Evolutionary conservation across 2,888 invertebrate species (phyloP).

Genomic region (Ochropleura leucogaster): DNA sequence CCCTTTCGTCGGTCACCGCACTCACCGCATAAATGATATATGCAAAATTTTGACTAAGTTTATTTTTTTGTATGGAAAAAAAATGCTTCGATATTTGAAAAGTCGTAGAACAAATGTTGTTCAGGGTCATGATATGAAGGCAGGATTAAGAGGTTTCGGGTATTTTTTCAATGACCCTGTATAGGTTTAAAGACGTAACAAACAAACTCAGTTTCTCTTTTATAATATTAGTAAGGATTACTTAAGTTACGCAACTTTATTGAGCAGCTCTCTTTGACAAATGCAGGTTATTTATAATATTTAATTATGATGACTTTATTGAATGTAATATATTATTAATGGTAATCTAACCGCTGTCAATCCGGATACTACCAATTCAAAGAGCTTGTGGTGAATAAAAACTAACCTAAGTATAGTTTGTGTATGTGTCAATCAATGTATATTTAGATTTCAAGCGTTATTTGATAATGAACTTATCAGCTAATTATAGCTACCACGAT

Average conservation of each 20-base stretch:
- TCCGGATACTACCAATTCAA: background rate
- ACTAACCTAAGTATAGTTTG: too few species aligned
- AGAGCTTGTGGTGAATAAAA: background rate
- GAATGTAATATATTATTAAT: conserved; percentile 1
- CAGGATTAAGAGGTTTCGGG: too few species aligned
- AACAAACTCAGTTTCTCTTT: too few species aligned
- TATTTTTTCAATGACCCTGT: too few species aligned
- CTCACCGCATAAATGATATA: too few species aligned
- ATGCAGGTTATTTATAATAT: conserved; percentile 22
- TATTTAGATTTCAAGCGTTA: conserved; percentile 20
- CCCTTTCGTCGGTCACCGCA: too few species aligned
- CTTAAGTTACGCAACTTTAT: conserved; percentile 28
- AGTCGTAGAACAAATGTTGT: too few species aligned
- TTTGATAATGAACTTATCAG: conserved; percentile 20
- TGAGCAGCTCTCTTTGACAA: conserved; percentile 33
- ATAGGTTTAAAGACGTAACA: too few species aligned
- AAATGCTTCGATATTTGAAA: too few species aligned
- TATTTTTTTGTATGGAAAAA: too few species aligned
- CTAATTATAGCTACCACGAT: conserved; percentile 29
- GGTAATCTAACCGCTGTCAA: background rate
- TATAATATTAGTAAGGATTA: conserved; percentile 5
- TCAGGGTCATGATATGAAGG: too few species aligned
- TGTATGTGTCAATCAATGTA: background rate
- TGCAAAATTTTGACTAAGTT: too few species aligned
- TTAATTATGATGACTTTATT: conserved; percentile 2